A percentile compares a stretch with the other conserved stretches of the same genome.
These are phyloP conservation scores for Acanthosoma haemorrhoidale DNA, from an alignment of 2,888 invertebrate species.

Conservation along the genomic window DNA sequence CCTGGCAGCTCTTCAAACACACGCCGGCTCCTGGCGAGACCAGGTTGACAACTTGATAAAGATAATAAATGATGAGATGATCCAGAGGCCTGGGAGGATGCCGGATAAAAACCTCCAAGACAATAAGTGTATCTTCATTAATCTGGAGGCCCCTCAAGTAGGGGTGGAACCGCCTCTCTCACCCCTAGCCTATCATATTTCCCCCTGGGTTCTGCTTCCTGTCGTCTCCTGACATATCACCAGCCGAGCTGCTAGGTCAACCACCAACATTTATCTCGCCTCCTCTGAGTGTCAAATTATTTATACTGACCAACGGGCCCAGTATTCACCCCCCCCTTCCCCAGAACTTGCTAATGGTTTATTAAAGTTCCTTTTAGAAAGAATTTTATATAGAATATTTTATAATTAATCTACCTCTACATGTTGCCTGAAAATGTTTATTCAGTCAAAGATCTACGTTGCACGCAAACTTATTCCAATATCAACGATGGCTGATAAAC, in stretches of 20 bases:
- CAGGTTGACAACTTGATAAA: slow-evolving; percentile 27
- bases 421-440: no score
- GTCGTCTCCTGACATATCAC: slow-evolving; percentile 2
- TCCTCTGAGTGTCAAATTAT: background rate
- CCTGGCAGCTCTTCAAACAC: slow-evolving; percentile 8
- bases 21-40: slow-evolving; percentile 6
- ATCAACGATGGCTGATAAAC: no score
- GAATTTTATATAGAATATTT: no score
- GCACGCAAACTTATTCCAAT: no score
- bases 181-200: slow-evolving; percentile 9
- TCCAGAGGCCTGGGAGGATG: background rate
- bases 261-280: background rate
- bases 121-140: slow-evolving; percentile 8
- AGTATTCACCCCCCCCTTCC: no score
- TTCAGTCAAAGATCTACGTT: no score
- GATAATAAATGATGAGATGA: slow-evolving; percentile 22
- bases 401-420: no score
- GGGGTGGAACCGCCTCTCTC: no score
- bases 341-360: no score
- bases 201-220: background rate
- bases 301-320: no score
- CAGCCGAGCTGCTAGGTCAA: background rate
- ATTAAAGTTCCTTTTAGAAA: no score
- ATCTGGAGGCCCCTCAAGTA: no score
- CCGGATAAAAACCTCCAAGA: slow-evolving; percentile 9